Conservation (phyloP, 1,140 invertebrate species). For the Parapsyche elsis region DNA sequence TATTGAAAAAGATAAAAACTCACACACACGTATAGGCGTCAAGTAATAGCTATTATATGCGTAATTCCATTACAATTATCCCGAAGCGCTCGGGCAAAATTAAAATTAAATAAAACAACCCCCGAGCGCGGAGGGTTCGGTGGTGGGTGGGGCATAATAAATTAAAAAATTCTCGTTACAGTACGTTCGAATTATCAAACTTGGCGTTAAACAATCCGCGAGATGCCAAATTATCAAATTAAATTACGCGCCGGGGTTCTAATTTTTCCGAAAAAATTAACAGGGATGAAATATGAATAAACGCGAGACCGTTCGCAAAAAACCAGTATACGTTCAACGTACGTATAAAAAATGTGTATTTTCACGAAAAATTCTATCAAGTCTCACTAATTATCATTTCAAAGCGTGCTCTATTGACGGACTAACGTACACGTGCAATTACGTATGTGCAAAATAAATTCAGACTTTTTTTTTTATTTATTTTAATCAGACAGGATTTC, state of each 20-base stretch:
- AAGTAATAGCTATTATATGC: not conserved
- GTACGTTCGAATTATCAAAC: slow-evolving; percentile 8
- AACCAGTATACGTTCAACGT: not conserved
- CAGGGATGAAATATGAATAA: not conserved
- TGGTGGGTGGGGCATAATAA: not conserved
- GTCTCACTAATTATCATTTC: too few species aligned
- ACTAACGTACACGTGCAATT: too few species aligned
- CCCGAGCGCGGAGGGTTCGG: not conserved
- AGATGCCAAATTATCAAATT: slow-evolving; percentile 11
- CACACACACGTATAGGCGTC: not conserved
- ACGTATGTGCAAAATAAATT: too few species aligned
- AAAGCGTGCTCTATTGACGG: too few species aligned
- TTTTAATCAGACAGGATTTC: too few species aligned
- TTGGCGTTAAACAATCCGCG: slow-evolving; percentile 10
- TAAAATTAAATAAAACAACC: slow-evolving; percentile 1
- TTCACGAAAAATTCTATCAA: too few species aligned
- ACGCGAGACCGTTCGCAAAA: not conserved
- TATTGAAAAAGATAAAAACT: slow-evolving; percentile 12
- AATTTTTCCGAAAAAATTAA: not conserved
- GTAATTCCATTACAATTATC: slow-evolving; percentile 16
- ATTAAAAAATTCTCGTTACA: not conserved
- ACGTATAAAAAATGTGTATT: not conserved
- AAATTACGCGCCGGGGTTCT: not conserved
- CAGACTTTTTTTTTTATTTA: too few species aligned
- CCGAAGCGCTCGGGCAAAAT: not conserved